Percentiles rank a stretch among this genome's conserved stretches.
phyloP scores from a whole-genome alignment of 2,797 vertebrate genomes.

The Euthynnus affinis region DNA sequence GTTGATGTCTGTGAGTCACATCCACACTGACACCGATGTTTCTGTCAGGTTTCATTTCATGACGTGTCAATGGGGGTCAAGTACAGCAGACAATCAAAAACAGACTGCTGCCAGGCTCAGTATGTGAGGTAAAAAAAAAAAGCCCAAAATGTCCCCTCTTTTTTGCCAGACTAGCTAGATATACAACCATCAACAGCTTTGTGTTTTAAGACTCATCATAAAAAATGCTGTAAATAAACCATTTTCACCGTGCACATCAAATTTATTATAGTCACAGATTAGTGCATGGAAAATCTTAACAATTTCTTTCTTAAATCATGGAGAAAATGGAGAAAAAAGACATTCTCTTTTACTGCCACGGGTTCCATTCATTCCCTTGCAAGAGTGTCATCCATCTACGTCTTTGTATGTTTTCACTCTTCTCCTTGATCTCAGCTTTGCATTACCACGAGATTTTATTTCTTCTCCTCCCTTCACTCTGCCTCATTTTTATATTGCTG shows the following conservation, averaged over 20 bases:
- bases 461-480: background rate
- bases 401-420: constrained; percentile 15
- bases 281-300: background rate
- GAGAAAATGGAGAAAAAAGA: background rate
- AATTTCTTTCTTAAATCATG: background rate
- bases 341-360: background rate
- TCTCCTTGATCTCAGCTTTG: constrained; percentile 25
- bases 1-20: constrained; percentile 23
- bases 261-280: constrained; percentile 27
- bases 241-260: constrained; percentile 23
- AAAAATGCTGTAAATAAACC: constrained; percentile 24
- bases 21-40: constrained; percentile 25
- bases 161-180: constrained; percentile 21
- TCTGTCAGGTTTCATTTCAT: constrained; percentile 57
- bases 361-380: constrained; percentile 7
- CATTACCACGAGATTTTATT: background rate
- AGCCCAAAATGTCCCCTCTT: constrained; percentile 15
- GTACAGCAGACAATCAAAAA: constrained; percentile 24
- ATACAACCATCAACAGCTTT: constrained; percentile 46
- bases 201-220: constrained; percentile 39
- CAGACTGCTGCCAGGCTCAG: constrained; percentile 8
- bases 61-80: constrained; percentile 60
- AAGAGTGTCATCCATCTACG: background rate
- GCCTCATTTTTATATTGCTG: background rate
- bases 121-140: constrained; percentile 21